Base-by-base conservation (phyloP, 2,113 vertebrate genomes). In the Etheostoma spectabile region DNA sequence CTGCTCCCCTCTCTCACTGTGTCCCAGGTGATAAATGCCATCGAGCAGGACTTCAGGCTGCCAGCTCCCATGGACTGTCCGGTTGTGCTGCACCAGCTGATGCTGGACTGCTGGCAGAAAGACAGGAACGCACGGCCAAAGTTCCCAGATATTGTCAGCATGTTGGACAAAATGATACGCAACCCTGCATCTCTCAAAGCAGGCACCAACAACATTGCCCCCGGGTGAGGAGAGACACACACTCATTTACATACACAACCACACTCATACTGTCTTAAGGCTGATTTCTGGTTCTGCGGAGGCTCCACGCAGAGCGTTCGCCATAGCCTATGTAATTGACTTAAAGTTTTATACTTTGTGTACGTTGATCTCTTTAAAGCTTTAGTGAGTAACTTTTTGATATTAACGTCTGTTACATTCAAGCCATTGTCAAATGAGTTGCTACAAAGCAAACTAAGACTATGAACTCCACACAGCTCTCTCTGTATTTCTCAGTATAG, bases 51-150 rank as follows among this genome's bases (percentile, higher is more conserved):
- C 83, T 99, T 99, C 93, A 94, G 98, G 83, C 96, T 99, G 45
- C 98, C 98, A 0, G 97, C 98, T 2, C 98, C 98, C 66, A 99
- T 99, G 98, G 98, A 99, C 94, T 99, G 98, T 70, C 98, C 98
- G 0, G 94, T 97, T 0, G 96, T 98, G 52, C 95, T 99, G 62
- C 98, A 99, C 92, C 98, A 99, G 91, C 96, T 99, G 77, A 99
- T 99, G 98, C 91, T 99, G 87, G 98, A 98, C 93, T 99, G 98
- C 92, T 99, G 98, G 98, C 98, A 99, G 95, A 99, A 99, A 90
- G 98, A 97, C 94, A 95, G 98, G 57, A 99, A 98, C 65, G 96
- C 97, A n/a, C 95, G 98, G 77, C 98, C 98, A 24, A 98, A 98
- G 86, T 99, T 99, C 93, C 93, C 95, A 0, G 97, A 99, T 91